Evolutionary conservation across 2,888 invertebrate species (phyloP).

Genomic region (Thecocarcelia acutangulata): DNA sequence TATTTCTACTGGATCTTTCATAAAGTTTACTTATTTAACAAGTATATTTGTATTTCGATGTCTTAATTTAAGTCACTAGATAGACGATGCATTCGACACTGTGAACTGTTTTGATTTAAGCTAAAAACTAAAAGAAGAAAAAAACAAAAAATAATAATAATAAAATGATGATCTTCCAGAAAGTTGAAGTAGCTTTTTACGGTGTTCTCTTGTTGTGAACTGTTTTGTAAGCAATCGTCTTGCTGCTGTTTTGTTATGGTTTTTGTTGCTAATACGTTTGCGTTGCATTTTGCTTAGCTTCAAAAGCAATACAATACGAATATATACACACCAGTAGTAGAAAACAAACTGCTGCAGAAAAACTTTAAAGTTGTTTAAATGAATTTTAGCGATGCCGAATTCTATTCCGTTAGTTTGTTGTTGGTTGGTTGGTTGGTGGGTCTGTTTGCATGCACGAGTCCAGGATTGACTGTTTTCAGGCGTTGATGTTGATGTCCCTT

Average conservation of each 20-base stretch:
- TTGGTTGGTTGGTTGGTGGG: constrained; percentile 23
- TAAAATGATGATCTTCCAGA: constrained; percentile 28
- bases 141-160: not conserved
- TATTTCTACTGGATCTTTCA: constrained; percentile 66
- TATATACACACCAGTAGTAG: not conserved
- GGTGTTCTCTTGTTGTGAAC: constrained; percentile 67
- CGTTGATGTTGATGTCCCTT: constrained; percentile 68
- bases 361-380: constrained; percentile 35
- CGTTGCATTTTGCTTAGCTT: constrained; percentile 32
- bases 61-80: constrained; percentile 50
- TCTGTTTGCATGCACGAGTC: constrained; percentile 12
- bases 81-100: constrained; percentile 44
- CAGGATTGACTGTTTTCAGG: constrained; percentile 40
- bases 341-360: constrained; percentile 22
- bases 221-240: constrained; percentile 67
- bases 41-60: constrained; percentile 73
- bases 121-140: not conserved
- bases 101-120: constrained; percentile 50
- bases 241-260: constrained; percentile 59
- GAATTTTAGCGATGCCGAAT: constrained; percentile 23
- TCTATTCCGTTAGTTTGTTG: constrained; percentile 55
- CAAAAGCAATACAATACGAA: not conserved
- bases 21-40: constrained; percentile 76
- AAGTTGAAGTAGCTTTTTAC: constrained; percentile 64
- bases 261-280: constrained; percentile 57